These are phyloP conservation scores for Danionella dracula DNA, from an alignment of 2,797 vertebrate genomes.

Conservation along the genomic window DNA sequence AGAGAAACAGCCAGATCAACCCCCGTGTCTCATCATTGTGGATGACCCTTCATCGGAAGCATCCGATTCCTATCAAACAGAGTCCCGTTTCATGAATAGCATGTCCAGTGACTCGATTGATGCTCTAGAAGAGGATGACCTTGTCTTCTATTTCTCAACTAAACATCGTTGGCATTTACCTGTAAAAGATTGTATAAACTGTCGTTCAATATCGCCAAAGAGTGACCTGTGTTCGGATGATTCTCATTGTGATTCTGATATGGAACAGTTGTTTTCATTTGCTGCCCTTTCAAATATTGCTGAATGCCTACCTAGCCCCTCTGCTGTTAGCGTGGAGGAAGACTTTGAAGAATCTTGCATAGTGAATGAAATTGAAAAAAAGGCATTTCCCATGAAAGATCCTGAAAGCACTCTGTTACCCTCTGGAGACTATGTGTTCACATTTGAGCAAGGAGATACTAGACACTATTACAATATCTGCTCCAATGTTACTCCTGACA, in stretches of 20 bases:
- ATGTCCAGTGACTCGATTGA: slow-evolving; percentile 89
- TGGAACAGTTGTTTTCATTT: slow-evolving; percentile 66
- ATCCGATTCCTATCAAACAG: slow-evolving; percentile 81
- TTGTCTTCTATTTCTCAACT: slow-evolving; percentile 73
- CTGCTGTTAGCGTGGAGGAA: slow-evolving; percentile 65
- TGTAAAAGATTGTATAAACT: slow-evolving; percentile 42
- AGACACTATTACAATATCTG: slow-evolving; percentile 80
- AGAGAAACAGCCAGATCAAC: slow-evolving; percentile 32
- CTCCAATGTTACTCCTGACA: slow-evolving; percentile 76
- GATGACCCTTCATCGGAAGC: slow-evolving; percentile 71
- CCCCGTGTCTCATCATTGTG: slow-evolving; percentile 47
- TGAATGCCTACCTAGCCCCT: slow-evolving; percentile 62
- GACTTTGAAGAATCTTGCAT: slow-evolving; percentile 55
- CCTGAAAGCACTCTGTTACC: slow-evolving; percentile 39
- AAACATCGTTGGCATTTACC: slow-evolving; percentile 50
- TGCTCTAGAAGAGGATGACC: slow-evolving; percentile 85
- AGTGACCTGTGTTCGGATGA: slow-evolving; percentile 25
- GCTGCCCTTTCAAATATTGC: slow-evolving; percentile 68
- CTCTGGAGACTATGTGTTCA: slow-evolving; percentile 62
- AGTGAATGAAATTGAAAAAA: slow-evolving; percentile 23
- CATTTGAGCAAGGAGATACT: slow-evolving; percentile 65
- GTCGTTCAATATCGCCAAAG: slow-evolving; percentile 36
- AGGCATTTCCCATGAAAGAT: slow-evolving; percentile 38
- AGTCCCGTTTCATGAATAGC: slow-evolving; percentile 72
- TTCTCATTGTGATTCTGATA: slow-evolving; percentile 12